Base-by-base conservation (phyloP, 2,797 vertebrate genomes). In the Acomys russatus region DNA sequence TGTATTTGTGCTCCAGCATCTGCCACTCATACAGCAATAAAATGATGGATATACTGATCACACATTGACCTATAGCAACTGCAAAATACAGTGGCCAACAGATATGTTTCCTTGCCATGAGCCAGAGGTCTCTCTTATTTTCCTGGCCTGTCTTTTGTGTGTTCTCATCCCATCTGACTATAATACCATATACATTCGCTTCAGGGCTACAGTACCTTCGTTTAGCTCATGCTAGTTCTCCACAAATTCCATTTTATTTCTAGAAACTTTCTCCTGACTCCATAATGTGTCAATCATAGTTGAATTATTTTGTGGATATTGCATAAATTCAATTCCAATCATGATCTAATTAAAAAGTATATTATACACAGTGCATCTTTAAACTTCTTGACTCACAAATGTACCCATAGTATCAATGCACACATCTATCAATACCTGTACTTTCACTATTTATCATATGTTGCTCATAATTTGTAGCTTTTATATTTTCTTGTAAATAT, bases 81-180 rank as follows among this genome's bases (percentile, higher is more conserved):
- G 3, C 22, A 7, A 1, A 22, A 17, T 10, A 8, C 2, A 25
- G 17, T 6, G 4, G 3, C 3, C 3, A 35, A 10, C 0, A n/a
- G 61, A 1, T 7, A 22, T 9, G 54, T 3, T 6, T 35, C 12
- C 14, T 54, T 54, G 10, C 17, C 6, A 33, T 28, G 7, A 30
- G 6, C 11, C 1, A 23, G 17, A 20, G 18, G 9, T 5, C n/a
- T 68, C 35, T 33, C 9, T 79, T 30, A 1, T 64, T 33, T 71
- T 9, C 20, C 61, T 15, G 0, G 4, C 15, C 20, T 63, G 6
- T 49, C 9, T 2, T 63, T 10, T 33, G 17, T 38, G 20, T 28
- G 11, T n/a, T 14, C 6, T 10, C 10, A 44, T 80, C 44, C 35
- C 18, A 6, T 10, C 2, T 23, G 17, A 44, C 30, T 33, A 2